Base-by-base conservation (phyloP, 2,888 invertebrate species). In the Papilio gigon region DNA sequence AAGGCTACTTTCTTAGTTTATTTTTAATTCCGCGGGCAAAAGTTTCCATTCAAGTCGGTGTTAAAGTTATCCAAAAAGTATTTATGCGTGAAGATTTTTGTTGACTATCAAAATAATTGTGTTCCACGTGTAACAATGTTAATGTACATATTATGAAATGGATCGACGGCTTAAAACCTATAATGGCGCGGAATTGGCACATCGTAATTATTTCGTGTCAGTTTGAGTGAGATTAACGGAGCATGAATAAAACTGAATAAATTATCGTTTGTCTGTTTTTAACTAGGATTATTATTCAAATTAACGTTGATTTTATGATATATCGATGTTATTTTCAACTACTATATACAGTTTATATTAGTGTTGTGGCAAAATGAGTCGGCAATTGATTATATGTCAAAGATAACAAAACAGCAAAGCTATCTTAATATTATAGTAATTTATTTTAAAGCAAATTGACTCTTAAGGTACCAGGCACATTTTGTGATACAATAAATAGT, bases 181-280 rank as follows among this genome's bases (percentile, higher is more conserved):
- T 53, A 62, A 62, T 53, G 61, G 37, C 53, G 35, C 42, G n/a
- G 40, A 61, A 67, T 67, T 61, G 67, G 61, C 61, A 67, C 53
- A 33, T 33, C 53, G 61, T 61, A 67, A 61, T 67, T 62, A 67
- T 50, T 67, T 67, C 53, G 53, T 30, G 67, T 53, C 67, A 61
- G 61, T 53, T 67, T 67, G 67, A 61, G 37, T 61, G 67, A 67
- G 67, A 61, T 67, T 61, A 67, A 61, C 67, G 61, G 61, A 61
- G 61, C 61, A 40, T 62, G 67, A 62, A 61, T 56, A 50, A 67
- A 67, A 67, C 22, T 40, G 53, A 67, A 53, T 67, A 61, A 61
- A 42, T 61, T 56, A 67, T 33, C 30, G 1, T 59, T 65, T 44
- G 59, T 14, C 44, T 47, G 14, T 56, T 12, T 56, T 56, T 56